A percentile compares a stretch with the other conserved stretches of the same genome.
Conservation (phyloP, 2,888 invertebrate species). For the Atrina japonica region DNA sequence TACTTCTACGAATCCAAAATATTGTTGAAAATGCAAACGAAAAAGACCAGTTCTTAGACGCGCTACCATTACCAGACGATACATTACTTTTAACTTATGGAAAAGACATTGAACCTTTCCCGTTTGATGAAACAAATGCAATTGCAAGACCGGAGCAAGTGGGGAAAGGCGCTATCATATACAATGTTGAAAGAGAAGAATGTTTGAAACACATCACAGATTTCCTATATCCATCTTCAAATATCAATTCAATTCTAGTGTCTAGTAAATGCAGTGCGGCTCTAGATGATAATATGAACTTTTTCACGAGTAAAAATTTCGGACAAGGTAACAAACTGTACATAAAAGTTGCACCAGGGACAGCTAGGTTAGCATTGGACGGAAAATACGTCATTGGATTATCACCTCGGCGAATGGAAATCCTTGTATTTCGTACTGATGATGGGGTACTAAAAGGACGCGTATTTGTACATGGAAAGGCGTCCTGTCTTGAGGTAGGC, state of each 20-base stretch:
- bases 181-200: constrained; percentile 57
- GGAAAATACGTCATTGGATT: constrained; percentile 69
- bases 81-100: constrained; percentile 64
- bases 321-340: constrained; percentile 19
- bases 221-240: constrained; percentile 55
- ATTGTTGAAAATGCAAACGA: constrained; percentile 52
- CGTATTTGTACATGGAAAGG: constrained; percentile 70
- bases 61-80: constrained; percentile 47
- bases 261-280: constrained; percentile 58
- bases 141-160: constrained; percentile 52
- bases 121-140: constrained; percentile 58
- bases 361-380: constrained; percentile 59
- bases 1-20: constrained; percentile 52
- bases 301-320: constrained; percentile 50
- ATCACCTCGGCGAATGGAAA: constrained; percentile 55
- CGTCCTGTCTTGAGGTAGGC: constrained; percentile 61
- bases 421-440: constrained; percentile 59
- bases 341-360: constrained; percentile 41
- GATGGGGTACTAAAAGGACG: constrained; percentile 60
- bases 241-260: constrained; percentile 45
- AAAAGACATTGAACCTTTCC: constrained; percentile 53
- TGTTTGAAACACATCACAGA: constrained; percentile 57
- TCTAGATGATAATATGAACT: constrained; percentile 59
- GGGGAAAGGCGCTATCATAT: constrained; percentile 66
- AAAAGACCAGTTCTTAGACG: constrained; percentile 61